These are phyloP conservation scores for Erebia ligea DNA, from an alignment of 2,888 invertebrate species.

Conservation along the genomic window DNA sequence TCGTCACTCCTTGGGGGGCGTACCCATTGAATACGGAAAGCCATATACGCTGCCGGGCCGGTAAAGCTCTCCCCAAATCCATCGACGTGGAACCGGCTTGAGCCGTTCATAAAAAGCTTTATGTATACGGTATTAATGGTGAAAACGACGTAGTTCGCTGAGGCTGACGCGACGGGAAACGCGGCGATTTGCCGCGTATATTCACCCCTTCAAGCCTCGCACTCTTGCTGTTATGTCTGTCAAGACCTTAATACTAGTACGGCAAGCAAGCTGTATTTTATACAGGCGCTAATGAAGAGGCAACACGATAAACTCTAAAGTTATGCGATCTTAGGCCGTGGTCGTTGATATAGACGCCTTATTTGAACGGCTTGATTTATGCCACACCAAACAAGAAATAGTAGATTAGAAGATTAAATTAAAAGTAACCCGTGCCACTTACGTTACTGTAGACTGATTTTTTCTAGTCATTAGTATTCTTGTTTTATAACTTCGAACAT, in stretches of 20 bases:
- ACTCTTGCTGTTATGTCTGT: background rate
- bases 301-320: slow-evolving; percentile 2
- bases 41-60: too few relatives aligned
- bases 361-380: slow-evolving; percentile 20
- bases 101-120: too few relatives aligned
- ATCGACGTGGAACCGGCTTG: too few relatives aligned
- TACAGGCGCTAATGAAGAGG: slow-evolving; percentile 16
- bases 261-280: slow-evolving; percentile 3
- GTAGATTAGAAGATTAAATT: slow-evolving; percentile 10
- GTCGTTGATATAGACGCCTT: background rate
- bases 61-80: too few relatives aligned
- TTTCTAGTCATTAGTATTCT: too few relatives aligned
- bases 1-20: too few relatives aligned
- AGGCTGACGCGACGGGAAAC: too few relatives aligned
- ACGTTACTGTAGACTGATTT: background rate
- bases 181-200: too few relatives aligned
- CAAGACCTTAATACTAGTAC: background rate
- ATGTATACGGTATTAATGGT: too few relatives aligned
- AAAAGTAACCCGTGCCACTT: background rate
- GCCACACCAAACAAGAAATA: slow-evolving; percentile 12
- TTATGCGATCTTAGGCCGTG: background rate
- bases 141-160: too few relatives aligned
- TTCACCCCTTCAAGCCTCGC: background rate
- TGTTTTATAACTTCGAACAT: too few relatives aligned
- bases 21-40: too few relatives aligned